Percentiles rank a stretch among this genome's conserved stretches.
Conservation (phyloP, 2,888 invertebrate species). For the Ypsolopha scabrella region DNA sequence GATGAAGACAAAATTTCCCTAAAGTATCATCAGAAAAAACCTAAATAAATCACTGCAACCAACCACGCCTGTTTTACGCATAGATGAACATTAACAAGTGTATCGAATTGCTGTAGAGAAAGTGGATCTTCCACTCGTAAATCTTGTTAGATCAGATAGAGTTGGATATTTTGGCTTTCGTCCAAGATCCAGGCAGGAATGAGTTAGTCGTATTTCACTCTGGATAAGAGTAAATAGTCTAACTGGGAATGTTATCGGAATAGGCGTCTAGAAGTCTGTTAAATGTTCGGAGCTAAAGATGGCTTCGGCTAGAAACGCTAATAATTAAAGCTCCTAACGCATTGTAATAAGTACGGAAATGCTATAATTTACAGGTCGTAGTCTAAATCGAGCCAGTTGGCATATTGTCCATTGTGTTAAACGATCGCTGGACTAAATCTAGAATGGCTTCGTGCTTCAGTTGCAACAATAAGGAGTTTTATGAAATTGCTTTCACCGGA, state of each 20-base stretch:
- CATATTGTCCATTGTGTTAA: not conserved
- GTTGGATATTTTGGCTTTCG: conserved; percentile 27
- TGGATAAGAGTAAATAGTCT: conserved; percentile 40
- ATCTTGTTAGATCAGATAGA: conserved; percentile 35
- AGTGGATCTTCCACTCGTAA: conserved; percentile 22
- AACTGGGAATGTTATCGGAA: conserved; percentile 27
- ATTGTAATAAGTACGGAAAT: not conserved
- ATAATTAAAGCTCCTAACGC: too few species aligned
- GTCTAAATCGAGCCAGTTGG: not conserved
- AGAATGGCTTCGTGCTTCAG: not conserved
- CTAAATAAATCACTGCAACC: too few species aligned
- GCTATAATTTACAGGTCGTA: not conserved
- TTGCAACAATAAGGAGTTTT: not conserved
- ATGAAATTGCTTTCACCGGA: not conserved
- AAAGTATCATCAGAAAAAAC: too few species aligned
- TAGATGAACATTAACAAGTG: conserved; percentile 12
- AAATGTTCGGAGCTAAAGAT: not conserved
- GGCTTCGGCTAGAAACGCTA: not conserved
- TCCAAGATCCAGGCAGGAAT: conserved; percentile 36
- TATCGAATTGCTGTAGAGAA: conserved; percentile 19
- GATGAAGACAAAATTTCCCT: too few species aligned
- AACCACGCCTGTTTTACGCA: not conserved
- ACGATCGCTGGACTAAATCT: not conserved
- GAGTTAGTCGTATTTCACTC: conserved; percentile 46
- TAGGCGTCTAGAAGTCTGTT: not conserved